These are phyloP conservation scores for Phyllotreta cruciferae DNA, from an alignment of 2,888 invertebrate genomes.

Conservation along the genomic window DNA sequence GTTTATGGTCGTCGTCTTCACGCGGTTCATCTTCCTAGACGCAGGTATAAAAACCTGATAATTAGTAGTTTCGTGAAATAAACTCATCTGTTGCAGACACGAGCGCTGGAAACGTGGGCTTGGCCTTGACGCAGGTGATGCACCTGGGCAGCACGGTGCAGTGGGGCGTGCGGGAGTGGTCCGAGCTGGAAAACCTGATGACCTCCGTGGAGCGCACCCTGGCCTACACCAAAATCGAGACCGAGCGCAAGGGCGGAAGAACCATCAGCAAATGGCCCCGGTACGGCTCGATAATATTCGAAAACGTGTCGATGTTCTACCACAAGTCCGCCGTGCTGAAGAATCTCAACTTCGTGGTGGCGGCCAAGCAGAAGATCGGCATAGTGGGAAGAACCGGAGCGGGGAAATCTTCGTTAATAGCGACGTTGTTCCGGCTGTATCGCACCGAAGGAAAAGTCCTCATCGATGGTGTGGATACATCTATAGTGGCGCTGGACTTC, in stretches of 20 bases:
- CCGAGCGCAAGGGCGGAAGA: slow-evolving; percentile 48
- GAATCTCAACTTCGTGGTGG: slow-evolving; percentile 69
- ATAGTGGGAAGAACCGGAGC: slow-evolving; percentile 79
- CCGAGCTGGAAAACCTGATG: slow-evolving; percentile 80
- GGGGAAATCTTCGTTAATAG: slow-evolving; percentile 80
- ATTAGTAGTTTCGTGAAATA: background rate
- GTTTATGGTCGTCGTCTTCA: slow-evolving; percentile 45
- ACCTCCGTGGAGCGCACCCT: slow-evolving; percentile 84
- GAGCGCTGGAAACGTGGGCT: slow-evolving; percentile 46
- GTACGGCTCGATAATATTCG: slow-evolving; percentile 71
- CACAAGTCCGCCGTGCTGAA: slow-evolving; percentile 76
- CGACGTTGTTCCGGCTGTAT: slow-evolving; percentile 69
- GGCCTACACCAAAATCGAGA: slow-evolving; percentile 59
- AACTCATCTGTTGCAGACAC: slow-evolving; percentile 36
- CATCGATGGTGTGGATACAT: slow-evolving; percentile 73
- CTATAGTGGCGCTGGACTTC: slow-evolving; percentile 45
- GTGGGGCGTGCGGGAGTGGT: slow-evolving; percentile 77
- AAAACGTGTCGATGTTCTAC: slow-evolving; percentile 74
- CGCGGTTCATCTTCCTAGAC: slow-evolving; percentile 43
- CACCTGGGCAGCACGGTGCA: slow-evolving; percentile 72
- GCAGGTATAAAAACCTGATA: slow-evolving; percentile 37
- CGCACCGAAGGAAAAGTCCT: slow-evolving; percentile 64
- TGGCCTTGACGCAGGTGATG: slow-evolving; percentile 83
- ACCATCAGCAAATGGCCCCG: slow-evolving; percentile 76
- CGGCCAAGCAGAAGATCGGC: slow-evolving; percentile 75